These are phyloP conservation scores for Cordilura impudica DNA, from an alignment of 2,888 invertebrate genomes.

Conservation along the genomic window DNA sequence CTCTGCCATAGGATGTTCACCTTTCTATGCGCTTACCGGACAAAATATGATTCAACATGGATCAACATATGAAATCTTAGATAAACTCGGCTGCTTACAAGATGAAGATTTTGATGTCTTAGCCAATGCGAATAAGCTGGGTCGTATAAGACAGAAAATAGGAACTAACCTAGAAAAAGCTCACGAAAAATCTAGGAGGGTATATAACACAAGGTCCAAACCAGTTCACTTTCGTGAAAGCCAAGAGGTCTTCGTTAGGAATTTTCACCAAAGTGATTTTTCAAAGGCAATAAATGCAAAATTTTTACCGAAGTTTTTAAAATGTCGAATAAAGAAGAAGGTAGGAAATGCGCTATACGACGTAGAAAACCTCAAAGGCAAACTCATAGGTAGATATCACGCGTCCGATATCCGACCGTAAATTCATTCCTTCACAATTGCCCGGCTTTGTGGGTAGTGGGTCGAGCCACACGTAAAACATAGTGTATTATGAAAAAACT, in stretches of 20 bases:
- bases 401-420: neutral
- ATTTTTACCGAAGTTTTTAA: constrained; percentile 8
- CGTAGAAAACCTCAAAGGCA: neutral
- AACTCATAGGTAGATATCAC: constrained; percentile 2
- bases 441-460: constrained; percentile 15
- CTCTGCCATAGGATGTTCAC: neutral
- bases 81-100: neutral
- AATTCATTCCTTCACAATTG: neutral
- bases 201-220: neutral
- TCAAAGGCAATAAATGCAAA: constrained; percentile 19
- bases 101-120: neutral
- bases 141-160: neutral
- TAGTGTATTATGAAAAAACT: too few species aligned
- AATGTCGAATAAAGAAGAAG: neutral
- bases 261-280: neutral
- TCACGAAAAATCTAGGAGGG: neutral
- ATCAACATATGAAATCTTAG: neutral
- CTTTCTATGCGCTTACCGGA: constrained; percentile 8
- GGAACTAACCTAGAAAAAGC: neutral
- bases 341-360: constrained; percentile 18
- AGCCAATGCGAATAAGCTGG: neutral
- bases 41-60: constrained; percentile 16
- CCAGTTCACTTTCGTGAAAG: neutral
- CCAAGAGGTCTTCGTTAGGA: neutral
- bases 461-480: constrained; percentile 28